Base-by-base conservation (phyloP, 2,113 vertebrate species). In the Panthera tigris region DNA sequence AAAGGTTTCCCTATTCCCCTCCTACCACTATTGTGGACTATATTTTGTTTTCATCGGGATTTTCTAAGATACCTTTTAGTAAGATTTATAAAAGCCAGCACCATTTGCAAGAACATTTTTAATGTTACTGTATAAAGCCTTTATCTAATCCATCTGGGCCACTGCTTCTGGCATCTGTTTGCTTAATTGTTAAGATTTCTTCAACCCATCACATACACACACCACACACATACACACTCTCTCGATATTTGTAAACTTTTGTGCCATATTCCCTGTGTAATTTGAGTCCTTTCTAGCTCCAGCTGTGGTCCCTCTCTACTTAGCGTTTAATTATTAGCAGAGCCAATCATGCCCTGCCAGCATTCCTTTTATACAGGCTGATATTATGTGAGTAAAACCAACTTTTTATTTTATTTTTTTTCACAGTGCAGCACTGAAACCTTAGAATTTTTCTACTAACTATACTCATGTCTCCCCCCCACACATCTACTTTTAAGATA, bases 31-130 rank as follows among this genome's bases (percentile, higher is more conserved):
- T 14, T 55, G 27, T 55, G 21, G 50, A 69, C 74, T 92, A 71
- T 50, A 73, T n/a, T 29, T 68, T 63, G 29, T 81, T 11, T 97
- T 97, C 74, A 61, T 93, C 14, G 19, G 69, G 7, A 14, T 29
- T 88, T 25, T 94, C 84, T 84, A 39, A 5, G 50, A 25, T 78
- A 71, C n/a, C 52, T 76, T 92, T 94, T 90, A 89, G 73, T 39
- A 41, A 39, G 12, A 89, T 73, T 88, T 97, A 41, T 45, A 79
- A 90, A 97, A 97, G 9, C 4, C 45, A 95, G 65, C 63, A 63
- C 14, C 86, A 96, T 96, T 97, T 78, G 68, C 33, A 96, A 98
- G 55, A 91, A 78, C 36, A 97, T 29, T 97, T 97, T 96, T 74
- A 97, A 57, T 57, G 80, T 81, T 91, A 96, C 85, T 14, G 8